Base-by-base conservation (phyloP, 2,113 vertebrate species). In the Mesoclemmys tuberculata region DNA sequence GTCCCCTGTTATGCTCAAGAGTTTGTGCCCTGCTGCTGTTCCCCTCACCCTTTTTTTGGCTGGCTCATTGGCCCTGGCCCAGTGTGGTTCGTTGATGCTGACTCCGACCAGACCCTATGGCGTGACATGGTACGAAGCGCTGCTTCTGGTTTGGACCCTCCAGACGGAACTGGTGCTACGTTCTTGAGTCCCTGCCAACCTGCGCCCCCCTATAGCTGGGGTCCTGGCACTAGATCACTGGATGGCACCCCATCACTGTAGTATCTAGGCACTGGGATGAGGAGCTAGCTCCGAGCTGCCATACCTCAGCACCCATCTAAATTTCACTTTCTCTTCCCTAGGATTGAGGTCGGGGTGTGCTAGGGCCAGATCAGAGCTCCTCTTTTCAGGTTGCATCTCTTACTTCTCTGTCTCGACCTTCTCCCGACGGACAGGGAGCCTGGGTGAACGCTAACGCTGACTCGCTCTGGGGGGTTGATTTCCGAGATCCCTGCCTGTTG, bases 251-350 rank as follows among this genome's bases (percentile, higher is more conserved):
- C 71, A 74, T 21, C 5, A 1, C 19, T 38, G n/a, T 11, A 10
- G 26, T 4, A 16, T 52, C 51, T 5, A 52, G 51, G 51, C 51
- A n/a, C 61, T 5, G 16, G 61, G 61, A 64, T 35, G 14, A n/a
- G 61, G 16, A n/a, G 31, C 16, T n/a, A 18, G 61, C 31, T 64
- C 1, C 1, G 41, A 52, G 18, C 19, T 68, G 68, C 64, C 14
- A 18, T 6, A 49, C 19, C 26, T 0, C 3, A 41, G 6, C 1
- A 9, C 16, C 12, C 13, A 13, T 35, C 44, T 3, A 58, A 44
- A 38, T 1, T 64, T 64, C 61, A 64, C 31, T n/a, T n/a, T 64
- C 31, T 64, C 61, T 64, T 64, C 61, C 1, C 31, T 64, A 31
- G 61, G n/a, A 5, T 35, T 35, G 26, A 46, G 1, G 10, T 10